Evolutionary conservation across 2,113 vertebrate genomes (phyloP).

Genomic region (Tachysurus fulvidraco): DNA sequence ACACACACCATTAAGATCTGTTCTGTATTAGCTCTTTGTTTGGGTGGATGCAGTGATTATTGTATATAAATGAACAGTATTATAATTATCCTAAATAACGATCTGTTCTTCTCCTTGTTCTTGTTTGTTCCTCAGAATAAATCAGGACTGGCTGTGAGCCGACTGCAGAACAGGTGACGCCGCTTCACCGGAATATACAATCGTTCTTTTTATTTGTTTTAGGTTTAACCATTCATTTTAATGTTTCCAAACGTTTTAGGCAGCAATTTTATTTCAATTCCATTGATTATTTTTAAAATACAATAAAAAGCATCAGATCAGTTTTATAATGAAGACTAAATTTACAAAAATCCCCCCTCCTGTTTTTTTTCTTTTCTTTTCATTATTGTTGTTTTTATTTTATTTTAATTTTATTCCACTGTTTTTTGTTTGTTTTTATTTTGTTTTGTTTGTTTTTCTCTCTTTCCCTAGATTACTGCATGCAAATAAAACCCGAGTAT

Average conservation of each 20-base stretch:
- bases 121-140: constrained; percentile 61
- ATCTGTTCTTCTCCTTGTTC: not conserved
- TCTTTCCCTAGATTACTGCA: not conserved
- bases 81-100: not conserved
- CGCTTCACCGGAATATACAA: no score
- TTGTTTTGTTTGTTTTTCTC: no score
- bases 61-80: not conserved
- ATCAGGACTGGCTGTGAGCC: constrained; percentile 45
- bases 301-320: not conserved
- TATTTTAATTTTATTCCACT: no score
- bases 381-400: no score
- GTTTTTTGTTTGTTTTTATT: no score
- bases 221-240: not conserved
- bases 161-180: constrained; percentile 67
- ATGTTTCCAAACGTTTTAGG: not conserved
- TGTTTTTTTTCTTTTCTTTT: no score
- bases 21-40: not conserved
- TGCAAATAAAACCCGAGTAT: not conserved
- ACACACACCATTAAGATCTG: not conserved
- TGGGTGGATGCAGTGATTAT: not conserved
- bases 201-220: not conserved
- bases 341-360: no score
- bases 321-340: not conserved
- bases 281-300: not conserved
- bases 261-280: not conserved